Percentiles rank a stretch among this genome's conserved stretches.
phyloP scores from a whole-genome alignment of 2,888 invertebrate genomes.

The Drosophila emarginata region DNA sequence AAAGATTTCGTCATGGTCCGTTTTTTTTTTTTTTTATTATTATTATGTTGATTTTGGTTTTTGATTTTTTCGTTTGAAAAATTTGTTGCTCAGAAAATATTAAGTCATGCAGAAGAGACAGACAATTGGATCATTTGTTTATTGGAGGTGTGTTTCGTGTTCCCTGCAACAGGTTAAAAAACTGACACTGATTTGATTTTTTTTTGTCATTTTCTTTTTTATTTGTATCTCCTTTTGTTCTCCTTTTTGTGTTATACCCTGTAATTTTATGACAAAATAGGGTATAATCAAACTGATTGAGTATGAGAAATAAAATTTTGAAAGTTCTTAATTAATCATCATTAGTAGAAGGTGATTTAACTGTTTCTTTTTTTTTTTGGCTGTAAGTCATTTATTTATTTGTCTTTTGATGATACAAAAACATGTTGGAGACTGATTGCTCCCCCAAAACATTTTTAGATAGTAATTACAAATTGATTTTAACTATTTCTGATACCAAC shows the following conservation, averaged over 20 bases:
- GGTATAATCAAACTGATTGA: no score
- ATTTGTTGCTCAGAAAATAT: conserved; percentile 64
- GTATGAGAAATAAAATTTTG: no score
- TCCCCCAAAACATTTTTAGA: no score
- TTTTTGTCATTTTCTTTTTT: not conserved
- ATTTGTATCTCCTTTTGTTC: conserved; percentile 23
- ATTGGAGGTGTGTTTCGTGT: conserved; percentile 59
- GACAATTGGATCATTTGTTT: conserved; percentile 77
- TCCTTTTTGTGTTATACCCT: conserved; percentile 44
- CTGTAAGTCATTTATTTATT: no score
- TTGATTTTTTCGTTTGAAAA: conserved; percentile 57
- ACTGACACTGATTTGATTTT: conserved; percentile 6
- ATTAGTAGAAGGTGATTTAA: no score
- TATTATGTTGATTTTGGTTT: conserved; percentile 4
- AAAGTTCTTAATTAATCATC: no score
- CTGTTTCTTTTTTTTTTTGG: no score
- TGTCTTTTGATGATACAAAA: no score
- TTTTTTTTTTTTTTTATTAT: conserved; percentile 45
- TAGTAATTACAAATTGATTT: no score
- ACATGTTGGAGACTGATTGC: no score
- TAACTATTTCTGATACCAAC: no score
- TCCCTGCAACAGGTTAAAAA: conserved; percentile 68
- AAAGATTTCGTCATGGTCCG: conserved; percentile 77
- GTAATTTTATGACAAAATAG: conserved; percentile 36
- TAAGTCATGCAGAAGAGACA: conserved; percentile 72